A percentile compares a stretch with the other conserved stretches of the same genome.
Evolutionary conservation across 2,797 vertebrate genomes (phyloP).

Genomic region (Girardinus metallicus): DNA sequence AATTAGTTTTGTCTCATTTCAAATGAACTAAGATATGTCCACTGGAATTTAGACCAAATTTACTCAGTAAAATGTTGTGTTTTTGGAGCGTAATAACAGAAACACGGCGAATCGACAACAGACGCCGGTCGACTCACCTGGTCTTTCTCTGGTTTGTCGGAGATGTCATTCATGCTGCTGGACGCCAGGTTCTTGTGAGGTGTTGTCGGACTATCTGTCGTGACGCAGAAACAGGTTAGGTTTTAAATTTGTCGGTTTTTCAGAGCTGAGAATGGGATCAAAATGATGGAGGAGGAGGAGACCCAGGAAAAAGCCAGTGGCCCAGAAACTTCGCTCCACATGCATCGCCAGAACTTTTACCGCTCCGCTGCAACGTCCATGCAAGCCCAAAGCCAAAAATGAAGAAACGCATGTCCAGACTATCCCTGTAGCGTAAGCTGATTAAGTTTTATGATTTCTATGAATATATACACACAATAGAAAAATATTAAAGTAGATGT

Average conservation of each 20-base stretch:
- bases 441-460: too few relatives aligned
- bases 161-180: conserved; percentile 94
- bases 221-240: conserved; percentile 31
- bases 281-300: conserved; percentile 27
- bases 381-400: conserved; percentile 9
- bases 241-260: neutral
- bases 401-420: neutral
- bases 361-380: neutral
- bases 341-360: conserved; percentile 24
- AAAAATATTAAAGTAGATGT: too few relatives aligned
- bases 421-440: neutral
- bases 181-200: conserved; percentile 90
- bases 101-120: neutral
- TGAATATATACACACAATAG: too few relatives aligned
- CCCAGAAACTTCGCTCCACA: conserved; percentile 50
- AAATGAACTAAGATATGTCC: too few relatives aligned
- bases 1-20: too few relatives aligned
- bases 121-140: conserved; percentile 83
- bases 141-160: conserved; percentile 97
- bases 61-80: neutral
- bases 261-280: neutral
- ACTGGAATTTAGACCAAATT: too few relatives aligned
- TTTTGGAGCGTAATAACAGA: neutral
- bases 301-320: conserved; percentile 54
- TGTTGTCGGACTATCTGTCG: conserved; percentile 90